Base-by-base conservation (phyloP, 2,888 invertebrate species). In the Alloplasta piceator region DNA sequence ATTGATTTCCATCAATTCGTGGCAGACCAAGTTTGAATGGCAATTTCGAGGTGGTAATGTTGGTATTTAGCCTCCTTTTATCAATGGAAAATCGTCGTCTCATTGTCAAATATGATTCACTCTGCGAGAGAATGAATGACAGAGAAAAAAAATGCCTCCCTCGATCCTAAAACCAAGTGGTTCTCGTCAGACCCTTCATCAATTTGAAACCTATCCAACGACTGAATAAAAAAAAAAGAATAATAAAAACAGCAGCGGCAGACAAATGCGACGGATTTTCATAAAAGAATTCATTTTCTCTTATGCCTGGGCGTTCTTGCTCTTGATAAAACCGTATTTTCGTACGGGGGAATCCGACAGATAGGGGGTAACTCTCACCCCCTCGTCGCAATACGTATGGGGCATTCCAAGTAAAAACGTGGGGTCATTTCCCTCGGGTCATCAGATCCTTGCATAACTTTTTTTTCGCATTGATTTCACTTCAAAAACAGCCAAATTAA, bases 231-330 rank as follows among this genome's bases (percentile, higher is more conserved):
- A 10, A 48, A 48, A 7, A 10, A 3, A 7, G 10, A 48, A 7
- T 10, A 48, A 48, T n/a, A 48, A 10, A 48, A 48, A 48, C 7
- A 5, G 4, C 7, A 10, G 7, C 48, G n/a, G 48, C 48, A 48
- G 7, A 48, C 61, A 50, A 61, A 61, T 39, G 26, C 16, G 7
- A 52, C 81, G 86, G 89, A 88, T 90, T 90, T 89, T 89, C 86
- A 90, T 89, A 88, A 88, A 86, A 81, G 82, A 87, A 88, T 90
- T 88, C 87, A 90, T 88, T 81, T 67, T 75, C 61, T 75, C 55
- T 68, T 52, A 46, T 76, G 63, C 1, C 12, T n/a, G 60, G 75
- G 43, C 41, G 6, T 52, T 43, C 67, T 52, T 26, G 55, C 16
- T 36, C 39, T 64, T 48, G 36, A 70, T 41, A 68, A 81, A 84